Conservation (phyloP, 2,888 invertebrate genomes). For the Lasioglossum pauxillum region DNA sequence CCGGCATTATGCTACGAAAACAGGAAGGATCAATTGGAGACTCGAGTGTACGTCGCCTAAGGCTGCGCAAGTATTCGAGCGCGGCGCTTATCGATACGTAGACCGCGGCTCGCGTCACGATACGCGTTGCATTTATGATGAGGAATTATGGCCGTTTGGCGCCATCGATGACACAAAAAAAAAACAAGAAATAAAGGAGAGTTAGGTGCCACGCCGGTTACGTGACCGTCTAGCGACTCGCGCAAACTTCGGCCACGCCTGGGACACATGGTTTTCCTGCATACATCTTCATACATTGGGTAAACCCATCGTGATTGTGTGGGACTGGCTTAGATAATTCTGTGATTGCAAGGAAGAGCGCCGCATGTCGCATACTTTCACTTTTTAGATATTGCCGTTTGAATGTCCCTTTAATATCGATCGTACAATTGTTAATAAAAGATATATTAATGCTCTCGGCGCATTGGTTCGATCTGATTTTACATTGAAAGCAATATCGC, state of each 20-base stretch:
- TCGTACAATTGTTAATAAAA: too few species aligned
- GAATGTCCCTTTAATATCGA: too few species aligned
- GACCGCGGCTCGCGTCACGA: slow-evolving; percentile 20
- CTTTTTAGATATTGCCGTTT: too few species aligned
- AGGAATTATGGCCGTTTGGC: slow-evolving; percentile 63
- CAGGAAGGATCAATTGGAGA: slow-evolving; percentile 18
- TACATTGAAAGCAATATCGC: too few species aligned
- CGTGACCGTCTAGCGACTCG: slow-evolving; percentile 34
- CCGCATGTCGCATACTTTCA: too few species aligned
- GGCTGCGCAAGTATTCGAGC: slow-evolving; percentile 10
- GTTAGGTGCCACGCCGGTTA: slow-evolving; percentile 32
- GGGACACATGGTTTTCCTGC: neutral
- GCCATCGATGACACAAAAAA: slow-evolving; percentile 31
- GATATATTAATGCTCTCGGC: too few species aligned
- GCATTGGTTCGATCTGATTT: too few species aligned
- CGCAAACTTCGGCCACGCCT: slow-evolving; percentile 21
- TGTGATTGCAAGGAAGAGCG: too few species aligned
- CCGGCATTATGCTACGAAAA: slow-evolving; percentile 7
- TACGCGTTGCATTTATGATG: slow-evolving; percentile 62
- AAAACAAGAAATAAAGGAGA: slow-evolving; percentile 14
- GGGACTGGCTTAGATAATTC: neutral
- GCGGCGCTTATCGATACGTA: slow-evolving; percentile 31
- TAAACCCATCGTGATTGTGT: neutral
- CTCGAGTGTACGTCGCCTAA: neutral
- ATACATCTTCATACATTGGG: neutral